Conservation (phyloP, 2,888 invertebrate genomes). For the Pyrocoelia pectoralis region DNA sequence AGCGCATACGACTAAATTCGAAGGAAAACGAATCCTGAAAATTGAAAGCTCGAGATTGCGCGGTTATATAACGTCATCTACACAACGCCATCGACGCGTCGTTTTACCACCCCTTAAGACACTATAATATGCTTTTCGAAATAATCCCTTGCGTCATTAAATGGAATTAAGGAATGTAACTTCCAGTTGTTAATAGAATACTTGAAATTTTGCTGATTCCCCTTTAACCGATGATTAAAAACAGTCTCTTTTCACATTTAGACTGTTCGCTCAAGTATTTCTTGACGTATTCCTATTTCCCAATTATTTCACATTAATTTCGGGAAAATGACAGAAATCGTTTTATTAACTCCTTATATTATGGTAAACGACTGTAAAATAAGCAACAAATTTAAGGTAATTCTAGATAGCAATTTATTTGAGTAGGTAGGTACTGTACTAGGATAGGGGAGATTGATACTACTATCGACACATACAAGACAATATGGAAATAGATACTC, state of each 20-base stretch:
- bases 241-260: neutral
- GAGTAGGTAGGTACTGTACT: no score
- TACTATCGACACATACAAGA: no score
- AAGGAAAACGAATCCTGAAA: constrained; percentile 40
- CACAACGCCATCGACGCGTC: constrained; percentile 34
- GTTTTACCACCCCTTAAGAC: constrained; percentile 20
- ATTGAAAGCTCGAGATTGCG: constrained; percentile 41
- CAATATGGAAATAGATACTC: no score
- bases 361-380: no score
- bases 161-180: constrained; percentile 9
- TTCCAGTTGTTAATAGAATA: neutral
- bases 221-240: neutral
- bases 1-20: constrained; percentile 41
- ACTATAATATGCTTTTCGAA: constrained; percentile 9
- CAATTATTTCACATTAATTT: no score
- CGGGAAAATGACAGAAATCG: no score
- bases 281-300: no score
- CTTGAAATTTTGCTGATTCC: neutral
- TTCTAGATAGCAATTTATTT: no score
- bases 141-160: constrained; percentile 6
- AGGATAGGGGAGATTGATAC: no score
- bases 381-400: no score
- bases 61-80: constrained; percentile 26
- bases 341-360: no score
- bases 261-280: neutral